phyloP scores from a whole-genome alignment of 2,888 invertebrate genomes.

The Idaea dimidiata region DNA sequence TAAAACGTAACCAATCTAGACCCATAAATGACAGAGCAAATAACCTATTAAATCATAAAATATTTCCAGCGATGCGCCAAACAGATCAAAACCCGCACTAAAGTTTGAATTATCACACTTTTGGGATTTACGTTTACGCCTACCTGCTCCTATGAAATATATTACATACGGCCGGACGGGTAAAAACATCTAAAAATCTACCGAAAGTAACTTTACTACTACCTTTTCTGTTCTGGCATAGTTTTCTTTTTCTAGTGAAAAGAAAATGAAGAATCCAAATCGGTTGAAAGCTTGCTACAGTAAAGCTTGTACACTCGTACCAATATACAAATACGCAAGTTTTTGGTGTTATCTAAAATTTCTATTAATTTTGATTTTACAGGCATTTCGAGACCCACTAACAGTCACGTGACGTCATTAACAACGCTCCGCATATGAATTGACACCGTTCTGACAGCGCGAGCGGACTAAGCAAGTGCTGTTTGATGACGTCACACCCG shows the following conservation, averaged over 20 bases:
- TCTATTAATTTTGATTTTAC: no score
- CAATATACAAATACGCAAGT: no score
- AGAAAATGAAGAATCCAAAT: no score
- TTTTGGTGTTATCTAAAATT: no score
- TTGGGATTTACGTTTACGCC: background rate
- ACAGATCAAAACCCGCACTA: background rate
- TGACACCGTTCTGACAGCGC: no score
- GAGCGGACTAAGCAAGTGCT: no score
- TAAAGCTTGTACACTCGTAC: no score
- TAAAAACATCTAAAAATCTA: background rate
- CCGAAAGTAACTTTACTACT: background rate
- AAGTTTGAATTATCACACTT: slow-evolving; percentile 1
- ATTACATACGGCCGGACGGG: background rate
- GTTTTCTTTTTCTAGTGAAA: background rate
- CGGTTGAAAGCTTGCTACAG: no score
- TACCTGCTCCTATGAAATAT: background rate
- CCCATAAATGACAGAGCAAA: background rate
- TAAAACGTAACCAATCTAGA: background rate
- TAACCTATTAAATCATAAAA: background rate
- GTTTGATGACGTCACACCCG: no score
- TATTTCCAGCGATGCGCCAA: background rate
- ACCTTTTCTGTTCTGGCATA: background rate
- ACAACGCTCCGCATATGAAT: no score
- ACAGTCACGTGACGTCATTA: no score
- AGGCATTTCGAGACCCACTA: no score